Percentiles rank a stretch among this genome's conserved stretches.
phyloP scores from a whole-genome alignment of 2,113 vertebrate genomes.

The Indicator maculatus region DNA sequence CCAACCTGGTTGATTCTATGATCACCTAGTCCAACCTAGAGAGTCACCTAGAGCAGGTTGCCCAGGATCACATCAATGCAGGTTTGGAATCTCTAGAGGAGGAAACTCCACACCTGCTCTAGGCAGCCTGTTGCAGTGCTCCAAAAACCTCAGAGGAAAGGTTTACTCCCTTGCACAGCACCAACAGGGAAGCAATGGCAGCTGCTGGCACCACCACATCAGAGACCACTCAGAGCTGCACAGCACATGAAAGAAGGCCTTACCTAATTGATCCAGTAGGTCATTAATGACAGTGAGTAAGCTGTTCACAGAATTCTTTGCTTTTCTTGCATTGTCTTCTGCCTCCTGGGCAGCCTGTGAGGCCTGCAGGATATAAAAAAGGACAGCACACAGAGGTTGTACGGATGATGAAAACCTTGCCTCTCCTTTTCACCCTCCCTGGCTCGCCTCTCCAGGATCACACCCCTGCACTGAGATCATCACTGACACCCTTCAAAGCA shows the following conservation, averaged over 20 bases:
- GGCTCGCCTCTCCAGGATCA: not conserved
- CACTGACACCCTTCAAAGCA: not conserved
- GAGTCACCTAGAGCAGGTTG: not conserved
- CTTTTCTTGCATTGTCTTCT: constrained; percentile 92
- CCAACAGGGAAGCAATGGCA: not conserved
- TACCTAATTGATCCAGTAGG: constrained; percentile 90
- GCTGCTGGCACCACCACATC: not conserved
- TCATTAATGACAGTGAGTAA: constrained; percentile 85
- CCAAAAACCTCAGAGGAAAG: not conserved
- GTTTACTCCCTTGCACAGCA: not conserved
- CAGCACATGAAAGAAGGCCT: not conserved
- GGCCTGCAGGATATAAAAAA: constrained; percentile 74
- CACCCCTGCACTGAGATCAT: not conserved
- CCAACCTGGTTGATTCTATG: no score
- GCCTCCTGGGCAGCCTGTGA: constrained; percentile 91
- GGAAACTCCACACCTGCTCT: no score
- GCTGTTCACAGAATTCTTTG: constrained; percentile 88
- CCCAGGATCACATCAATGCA: not conserved
- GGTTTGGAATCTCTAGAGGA: not conserved
- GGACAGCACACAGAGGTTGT: not conserved
- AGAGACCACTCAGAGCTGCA: not conserved
- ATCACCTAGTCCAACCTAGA: not conserved
- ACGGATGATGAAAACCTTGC: not conserved
- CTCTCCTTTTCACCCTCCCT: not conserved
- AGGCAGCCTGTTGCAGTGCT: not conserved